These are phyloP conservation scores for Tragelaphus scriptus DNA, from an alignment of 2,113 vertebrate genomes.

Conservation along the genomic window DNA sequence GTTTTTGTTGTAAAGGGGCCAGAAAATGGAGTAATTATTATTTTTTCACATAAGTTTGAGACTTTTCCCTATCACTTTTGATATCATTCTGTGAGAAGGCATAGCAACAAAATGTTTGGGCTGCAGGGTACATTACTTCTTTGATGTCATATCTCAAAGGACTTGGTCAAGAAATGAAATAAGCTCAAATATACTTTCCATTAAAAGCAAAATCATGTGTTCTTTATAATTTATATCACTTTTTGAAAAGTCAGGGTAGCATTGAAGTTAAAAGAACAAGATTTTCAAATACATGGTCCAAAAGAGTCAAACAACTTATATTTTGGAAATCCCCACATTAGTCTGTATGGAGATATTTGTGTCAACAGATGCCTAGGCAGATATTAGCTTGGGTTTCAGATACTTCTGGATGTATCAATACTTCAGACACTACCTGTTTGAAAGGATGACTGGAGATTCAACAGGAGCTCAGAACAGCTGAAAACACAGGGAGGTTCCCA, in stretches of 20 bases:
- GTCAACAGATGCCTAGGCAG: background rate
- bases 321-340: background rate
- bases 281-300: background rate
- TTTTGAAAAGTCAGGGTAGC: constrained; percentile 17
- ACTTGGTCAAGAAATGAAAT: constrained; percentile 25
- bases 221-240: background rate
- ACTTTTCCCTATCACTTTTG: background rate
- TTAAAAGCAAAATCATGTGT: background rate
- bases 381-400: background rate
- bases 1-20: background rate
- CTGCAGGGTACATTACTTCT: background rate
- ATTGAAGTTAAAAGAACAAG: background rate
- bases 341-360: background rate
- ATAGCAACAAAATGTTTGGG: background rate
- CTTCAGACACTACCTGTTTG: background rate
- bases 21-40: background rate
- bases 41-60: background rate
- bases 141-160: background rate
- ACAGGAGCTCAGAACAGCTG: background rate
- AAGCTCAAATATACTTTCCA: background rate
- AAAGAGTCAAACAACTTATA: background rate
- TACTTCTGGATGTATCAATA: background rate
- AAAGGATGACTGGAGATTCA: background rate
- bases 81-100: background rate
- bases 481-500: background rate